phyloP scores from a whole-genome alignment of 2,888 invertebrate genomes.

The Amblyteles armatorius region DNA sequence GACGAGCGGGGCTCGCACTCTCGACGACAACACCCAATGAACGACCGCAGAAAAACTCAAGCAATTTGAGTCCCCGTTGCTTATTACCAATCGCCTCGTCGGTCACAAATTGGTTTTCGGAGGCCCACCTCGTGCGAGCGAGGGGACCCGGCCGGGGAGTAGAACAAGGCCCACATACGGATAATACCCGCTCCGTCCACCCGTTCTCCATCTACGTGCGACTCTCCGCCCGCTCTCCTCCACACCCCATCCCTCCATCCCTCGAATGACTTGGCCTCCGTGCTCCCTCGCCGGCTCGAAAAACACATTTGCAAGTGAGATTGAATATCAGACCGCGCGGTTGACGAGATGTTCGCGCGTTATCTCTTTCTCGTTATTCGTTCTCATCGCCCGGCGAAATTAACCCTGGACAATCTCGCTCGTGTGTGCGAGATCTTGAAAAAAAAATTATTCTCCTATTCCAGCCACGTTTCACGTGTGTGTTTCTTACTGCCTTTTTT shows the following conservation, averaged over 20 bases:
- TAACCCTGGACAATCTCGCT: not conserved
- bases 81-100: slow-evolving; percentile 84
- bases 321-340: slow-evolving; percentile 72
- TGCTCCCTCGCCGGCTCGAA: slow-evolving; percentile 35
- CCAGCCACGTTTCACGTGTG: not conserved
- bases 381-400: slow-evolving; percentile 36
- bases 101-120: slow-evolving; percentile 83
- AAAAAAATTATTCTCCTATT: not conserved
- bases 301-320: slow-evolving; percentile 80
- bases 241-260: slow-evolving; percentile 2
- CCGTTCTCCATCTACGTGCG: slow-evolving; percentile 49
- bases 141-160: slow-evolving; percentile 46
- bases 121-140: slow-evolving; percentile 63
- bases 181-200: slow-evolving; percentile 43
- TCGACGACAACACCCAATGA: slow-evolving; percentile 83
- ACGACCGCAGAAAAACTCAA: slow-evolving; percentile 83
- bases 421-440: not conserved
- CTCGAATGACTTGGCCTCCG: slow-evolving; percentile 6
- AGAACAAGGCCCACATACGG: slow-evolving; percentile 56
- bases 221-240: slow-evolving; percentile 25
- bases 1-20: slow-evolving; percentile 63
- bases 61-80: slow-evolving; percentile 83
- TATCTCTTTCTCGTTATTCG: slow-evolving; percentile 36
- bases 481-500: not conserved
- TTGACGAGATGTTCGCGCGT: slow-evolving; percentile 76